Conservation (phyloP, 1,140 invertebrate species). For the Meloidogyne floridensis region DNA sequence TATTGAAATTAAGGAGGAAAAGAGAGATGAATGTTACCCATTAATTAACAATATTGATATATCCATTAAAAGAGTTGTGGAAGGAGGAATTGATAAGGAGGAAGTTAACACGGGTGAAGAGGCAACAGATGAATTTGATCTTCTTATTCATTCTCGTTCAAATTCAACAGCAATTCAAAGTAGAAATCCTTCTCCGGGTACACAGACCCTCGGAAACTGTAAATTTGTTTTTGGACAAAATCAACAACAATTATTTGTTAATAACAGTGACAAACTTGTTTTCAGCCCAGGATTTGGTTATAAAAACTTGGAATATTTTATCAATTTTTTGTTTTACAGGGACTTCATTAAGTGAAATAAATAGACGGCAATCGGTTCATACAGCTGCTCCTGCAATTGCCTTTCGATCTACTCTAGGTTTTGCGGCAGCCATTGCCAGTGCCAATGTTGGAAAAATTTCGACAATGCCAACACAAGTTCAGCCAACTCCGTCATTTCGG, state of each 20-base stretch:
- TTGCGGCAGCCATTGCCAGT: conserved; percentile 12
- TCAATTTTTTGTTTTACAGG: conserved; percentile 15
- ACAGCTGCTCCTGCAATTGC: conserved; percentile 59
- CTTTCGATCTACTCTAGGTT: conserved; percentile 51
- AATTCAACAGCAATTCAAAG: background rate
- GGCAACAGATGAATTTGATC: conserved; percentile 24
- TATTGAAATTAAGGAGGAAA: conserved; percentile 8
- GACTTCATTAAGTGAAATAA: conserved; percentile 14
- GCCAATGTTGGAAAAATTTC: conserved; percentile 8
- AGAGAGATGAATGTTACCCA: conserved; percentile 36
- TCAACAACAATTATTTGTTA: conserved; percentile 14
- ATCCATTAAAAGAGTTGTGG: background rate
- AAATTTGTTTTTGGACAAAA: background rate
- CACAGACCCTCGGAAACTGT: background rate
- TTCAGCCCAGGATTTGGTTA: conserved; percentile 4
- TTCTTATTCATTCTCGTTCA: conserved; percentile 20
- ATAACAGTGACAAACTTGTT: background rate
- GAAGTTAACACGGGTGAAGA: conserved; percentile 10
- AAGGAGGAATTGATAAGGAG: background rate
- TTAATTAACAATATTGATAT: conserved; percentile 12
- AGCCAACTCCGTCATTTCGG: background rate
- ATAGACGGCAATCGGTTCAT: conserved; percentile 57
- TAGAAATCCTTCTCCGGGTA: background rate
- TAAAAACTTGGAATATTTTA: background rate
- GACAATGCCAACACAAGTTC: background rate